Evolutionary conservation across 2,797 vertebrate genomes (phyloP), one percentile per base, ranked within the genome.

Genomic region (Buceros bicornis): DNA sequence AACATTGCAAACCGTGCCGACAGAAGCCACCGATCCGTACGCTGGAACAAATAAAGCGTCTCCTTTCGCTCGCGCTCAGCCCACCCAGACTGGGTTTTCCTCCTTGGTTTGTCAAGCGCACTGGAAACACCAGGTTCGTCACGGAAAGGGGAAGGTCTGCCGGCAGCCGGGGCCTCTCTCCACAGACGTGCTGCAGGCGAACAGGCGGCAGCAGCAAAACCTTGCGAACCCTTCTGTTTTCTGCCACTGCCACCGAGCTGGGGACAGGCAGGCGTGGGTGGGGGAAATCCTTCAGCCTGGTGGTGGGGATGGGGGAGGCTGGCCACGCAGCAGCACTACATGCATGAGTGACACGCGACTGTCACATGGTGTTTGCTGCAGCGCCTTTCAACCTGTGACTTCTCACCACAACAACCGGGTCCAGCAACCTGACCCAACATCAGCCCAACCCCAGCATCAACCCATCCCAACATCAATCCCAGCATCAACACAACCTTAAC

Each of bases 51-150:
- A 20, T 2, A 5, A 22, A 53, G 5, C 1, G 0, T 5, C 14
- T 57, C 58, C 47, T 48, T 5, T 19, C 0, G 2, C 35, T 20
- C 0, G 1, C 7, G 17, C 51, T 4, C 48, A 9, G 33, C 50
- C 26, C 12, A 0, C 64, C 35, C 0, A 0, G 31, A 43, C 14
- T 11, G 50, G 50, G 33, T 17, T 26, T 42, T 28, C 70, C 69
- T 43, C 51, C 13, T 3, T 1, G 31, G 31, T 57, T 40, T 45
- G 47, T 6, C 20, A 9, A 3, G 60, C 0, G 11, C 26, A 0
- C 78, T 42, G 78, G 57, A 51, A 74, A 42, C 3, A 8, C 17
- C 67, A 29, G 47, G 2, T 2, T 2, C n/a, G 78, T 1, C 2
- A 2, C 3, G 54, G 67, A 33, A 61, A 53, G 79, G 50, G 69